Evolutionary conservation across 2,888 invertebrate genomes (phyloP).

Genomic region (Julus scandinavius): DNA sequence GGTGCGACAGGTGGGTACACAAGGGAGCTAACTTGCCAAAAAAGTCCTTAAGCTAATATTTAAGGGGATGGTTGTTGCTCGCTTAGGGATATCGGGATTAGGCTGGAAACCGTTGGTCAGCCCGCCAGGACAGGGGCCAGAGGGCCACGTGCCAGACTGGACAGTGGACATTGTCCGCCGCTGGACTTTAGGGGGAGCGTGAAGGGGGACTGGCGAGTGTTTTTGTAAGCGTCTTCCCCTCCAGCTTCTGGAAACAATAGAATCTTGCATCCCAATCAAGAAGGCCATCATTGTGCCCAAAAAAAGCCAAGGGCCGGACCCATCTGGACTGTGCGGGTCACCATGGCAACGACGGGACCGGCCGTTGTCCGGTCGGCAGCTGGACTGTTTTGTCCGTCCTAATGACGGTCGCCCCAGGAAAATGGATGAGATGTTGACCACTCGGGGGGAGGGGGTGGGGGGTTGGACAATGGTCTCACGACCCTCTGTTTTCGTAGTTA

Average conservation of each 20-base stretch:
- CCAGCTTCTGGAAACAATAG: constrained; percentile 41
- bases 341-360: constrained; percentile 8
- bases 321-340: constrained; percentile 24
- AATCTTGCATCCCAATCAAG: constrained; percentile 49
- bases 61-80: constrained; percentile 1
- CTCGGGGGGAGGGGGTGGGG: background rate
- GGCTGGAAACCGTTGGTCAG: background rate
- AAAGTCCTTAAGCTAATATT: constrained; percentile 17
- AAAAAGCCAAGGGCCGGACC: constrained; percentile 27
- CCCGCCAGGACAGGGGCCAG: background rate
- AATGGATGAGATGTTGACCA: constrained; percentile 50
- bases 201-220: background rate
- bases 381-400: constrained; percentile 45
- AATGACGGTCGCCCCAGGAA: constrained; percentile 43
- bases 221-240: constrained; percentile 24
- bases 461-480: constrained; percentile 32
- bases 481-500: constrained; percentile 25
- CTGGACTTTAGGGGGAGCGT: background rate
- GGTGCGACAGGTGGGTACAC: constrained; percentile 27
- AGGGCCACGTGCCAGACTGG: constrained; percentile 24
- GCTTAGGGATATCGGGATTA: background rate
- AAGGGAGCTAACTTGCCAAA: background rate
- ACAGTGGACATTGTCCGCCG: constrained; percentile 11
- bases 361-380: constrained; percentile 48
- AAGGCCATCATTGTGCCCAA: constrained; percentile 17